Conservation (phyloP, 1,140 invertebrate species). For the Meloidogyne floridensis region DNA sequence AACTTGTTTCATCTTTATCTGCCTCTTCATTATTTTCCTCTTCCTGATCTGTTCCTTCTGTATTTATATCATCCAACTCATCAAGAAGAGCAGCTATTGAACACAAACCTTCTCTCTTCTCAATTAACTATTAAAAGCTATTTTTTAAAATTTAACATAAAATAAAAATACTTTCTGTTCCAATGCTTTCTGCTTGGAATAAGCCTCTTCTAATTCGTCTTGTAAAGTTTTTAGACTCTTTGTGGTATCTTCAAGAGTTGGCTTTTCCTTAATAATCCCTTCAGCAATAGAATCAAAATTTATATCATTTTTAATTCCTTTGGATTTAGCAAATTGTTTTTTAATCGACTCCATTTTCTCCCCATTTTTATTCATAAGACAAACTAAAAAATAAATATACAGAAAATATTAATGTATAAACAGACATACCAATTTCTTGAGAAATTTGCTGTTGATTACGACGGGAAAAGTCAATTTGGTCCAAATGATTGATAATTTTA, state of each 20-base stretch:
- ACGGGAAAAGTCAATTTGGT: conserved; percentile 45
- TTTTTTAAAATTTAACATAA: neutral
- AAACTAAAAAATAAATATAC: neutral
- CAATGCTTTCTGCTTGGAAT: conserved; percentile 42
- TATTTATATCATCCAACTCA: conserved; percentile 33
- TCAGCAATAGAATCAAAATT: conserved; percentile 50
- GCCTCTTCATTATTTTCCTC: too few species aligned
- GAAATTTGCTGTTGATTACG: conserved; percentile 35
- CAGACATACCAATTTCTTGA: neutral
- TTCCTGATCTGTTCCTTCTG: neutral
- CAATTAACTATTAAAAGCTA: conserved; percentile 29
- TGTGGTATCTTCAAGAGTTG: conserved; percentile 37
- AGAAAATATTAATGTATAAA: neutral
- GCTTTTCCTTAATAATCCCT: conserved; percentile 47
- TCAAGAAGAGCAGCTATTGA: conserved; percentile 36
- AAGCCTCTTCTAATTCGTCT: conserved; percentile 41
- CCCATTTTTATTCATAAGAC: conserved; percentile 20
- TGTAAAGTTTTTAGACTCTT: conserved; percentile 34
- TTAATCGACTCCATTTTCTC: conserved; percentile 47
- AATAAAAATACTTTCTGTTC: conserved; percentile 38
- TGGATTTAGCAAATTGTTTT: conserved; percentile 44
- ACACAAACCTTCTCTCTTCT: conserved; percentile 33
- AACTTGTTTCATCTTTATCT: too few species aligned
- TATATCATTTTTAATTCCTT: conserved; percentile 52
- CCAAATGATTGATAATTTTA: conserved; percentile 35